Conservation (phyloP, 2,113 vertebrate genomes). For the Cercocebus atys region DNA sequence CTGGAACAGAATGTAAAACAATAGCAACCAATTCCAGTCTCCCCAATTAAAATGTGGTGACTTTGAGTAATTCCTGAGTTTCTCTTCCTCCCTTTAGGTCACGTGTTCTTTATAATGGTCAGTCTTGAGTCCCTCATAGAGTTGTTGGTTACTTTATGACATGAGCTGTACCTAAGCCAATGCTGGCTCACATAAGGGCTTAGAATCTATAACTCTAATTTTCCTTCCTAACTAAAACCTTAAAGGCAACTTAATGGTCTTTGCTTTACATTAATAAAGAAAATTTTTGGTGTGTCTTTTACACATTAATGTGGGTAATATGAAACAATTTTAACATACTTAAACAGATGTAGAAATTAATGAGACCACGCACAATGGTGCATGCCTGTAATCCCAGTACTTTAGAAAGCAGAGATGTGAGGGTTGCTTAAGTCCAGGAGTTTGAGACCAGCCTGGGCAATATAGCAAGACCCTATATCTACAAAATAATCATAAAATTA, state of each 20-base stretch:
- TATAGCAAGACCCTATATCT: no score
- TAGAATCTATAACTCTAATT: rapidly evolving
- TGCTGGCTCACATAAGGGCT: rapidly evolving
- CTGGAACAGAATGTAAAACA: background rate
- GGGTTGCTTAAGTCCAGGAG: no score
- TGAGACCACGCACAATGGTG: no score
- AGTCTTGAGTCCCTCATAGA: rapidly evolving
- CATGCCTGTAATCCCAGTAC: no score
- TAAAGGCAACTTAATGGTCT: no score
- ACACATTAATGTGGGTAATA: no score
- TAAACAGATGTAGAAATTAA: background rate
- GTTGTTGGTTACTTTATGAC: rapidly evolving
- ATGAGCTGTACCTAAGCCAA: no score
- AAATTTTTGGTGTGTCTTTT: background rate
- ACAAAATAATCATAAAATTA: no score
- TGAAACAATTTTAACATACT: background rate
- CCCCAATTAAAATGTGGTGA: rapidly evolving
- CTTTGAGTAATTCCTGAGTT: rapidly evolving
- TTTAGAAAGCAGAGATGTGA: no score
- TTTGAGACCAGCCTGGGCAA: no score
- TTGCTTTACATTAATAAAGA: background rate
- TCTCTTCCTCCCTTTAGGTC: no score
- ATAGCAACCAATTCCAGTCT: background rate
- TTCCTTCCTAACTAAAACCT: background rate
- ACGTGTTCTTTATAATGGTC: background rate